Evolutionary conservation across 2,797 vertebrate genomes (phyloP).

Genomic region (Thunnus albacares): DNA sequence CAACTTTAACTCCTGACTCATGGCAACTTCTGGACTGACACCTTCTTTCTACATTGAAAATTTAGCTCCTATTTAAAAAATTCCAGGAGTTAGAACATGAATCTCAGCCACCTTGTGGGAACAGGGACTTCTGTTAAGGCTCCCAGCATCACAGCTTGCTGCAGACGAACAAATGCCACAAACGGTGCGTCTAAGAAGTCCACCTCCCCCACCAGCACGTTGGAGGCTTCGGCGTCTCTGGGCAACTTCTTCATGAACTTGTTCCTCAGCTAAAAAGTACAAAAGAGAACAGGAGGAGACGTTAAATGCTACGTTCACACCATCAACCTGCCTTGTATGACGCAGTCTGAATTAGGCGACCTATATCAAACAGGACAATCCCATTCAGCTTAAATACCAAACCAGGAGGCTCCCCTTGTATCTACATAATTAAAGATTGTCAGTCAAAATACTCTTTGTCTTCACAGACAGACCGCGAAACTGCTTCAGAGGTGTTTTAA

Average conservation of each 20-base stretch:
- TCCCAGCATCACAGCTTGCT: slow-evolving; percentile 97
- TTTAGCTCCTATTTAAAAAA: background rate
- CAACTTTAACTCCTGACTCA: background rate
- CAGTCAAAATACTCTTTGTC: background rate
- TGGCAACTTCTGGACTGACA: background rate
- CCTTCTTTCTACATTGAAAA: background rate
- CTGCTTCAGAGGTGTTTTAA: background rate
- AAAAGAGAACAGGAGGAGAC: slow-evolving; percentile 33
- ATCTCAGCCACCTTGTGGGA: slow-evolving; percentile 91
- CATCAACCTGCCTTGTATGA: slow-evolving; percentile 27
- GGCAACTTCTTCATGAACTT: slow-evolving; percentile 99
- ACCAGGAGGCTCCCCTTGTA: background rate
- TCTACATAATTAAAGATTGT: background rate
- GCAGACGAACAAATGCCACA: slow-evolving; percentile 96
- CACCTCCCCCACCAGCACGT: slow-evolving; percentile 97
- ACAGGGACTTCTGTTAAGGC: slow-evolving; percentile 97
- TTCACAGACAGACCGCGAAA: background rate
- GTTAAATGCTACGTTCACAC: slow-evolving; percentile 63
- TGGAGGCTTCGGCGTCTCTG: slow-evolving; percentile 97
- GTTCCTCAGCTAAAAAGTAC: slow-evolving; percentile 91
- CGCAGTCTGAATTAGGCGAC: slow-evolving; percentile 22
- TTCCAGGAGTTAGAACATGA: slow-evolving; percentile 3
- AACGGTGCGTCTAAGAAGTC: slow-evolving; percentile 96
- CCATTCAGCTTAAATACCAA: slow-evolving; percentile 62
- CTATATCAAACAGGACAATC: slow-evolving; percentile 59